Evolutionary conservation across 1,140 invertebrate genomes (phyloP).

Genomic region (Augochlora pura): DNA sequence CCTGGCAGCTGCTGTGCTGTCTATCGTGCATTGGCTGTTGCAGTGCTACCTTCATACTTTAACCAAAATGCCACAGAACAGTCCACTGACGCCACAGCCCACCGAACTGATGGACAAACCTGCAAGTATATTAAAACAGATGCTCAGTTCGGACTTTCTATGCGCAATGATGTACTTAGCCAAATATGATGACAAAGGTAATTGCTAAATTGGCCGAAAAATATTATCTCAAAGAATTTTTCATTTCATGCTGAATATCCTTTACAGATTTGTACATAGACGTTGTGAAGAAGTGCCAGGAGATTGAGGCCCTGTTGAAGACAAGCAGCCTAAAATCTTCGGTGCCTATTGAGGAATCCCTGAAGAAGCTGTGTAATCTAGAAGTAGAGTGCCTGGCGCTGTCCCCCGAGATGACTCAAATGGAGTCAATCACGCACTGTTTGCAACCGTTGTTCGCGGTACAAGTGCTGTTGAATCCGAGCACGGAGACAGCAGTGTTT

Average conservation of each 20-base stretch:
- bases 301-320: conserved; percentile 84
- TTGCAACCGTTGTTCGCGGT: conserved; percentile 88
- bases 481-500: conserved; percentile 88
- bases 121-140: conserved; percentile 84
- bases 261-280: conserved; percentile 83
- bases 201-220: background rate
- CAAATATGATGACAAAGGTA: conserved; percentile 85
- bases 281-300: conserved; percentile 87
- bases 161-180: conserved; percentile 91
- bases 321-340: conserved; percentile 82
- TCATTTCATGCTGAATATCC: no score
- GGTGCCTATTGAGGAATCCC: conserved; percentile 82
- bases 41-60: conserved; percentile 87
- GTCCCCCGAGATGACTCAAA: conserved; percentile 79
- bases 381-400: conserved; percentile 83
- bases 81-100: conserved; percentile 78
- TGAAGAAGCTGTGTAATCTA: conserved; percentile 83
- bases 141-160: conserved; percentile 88
- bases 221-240: no score
- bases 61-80: conserved; percentile 78
- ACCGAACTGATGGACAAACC: conserved; percentile 86
- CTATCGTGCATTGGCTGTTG: conserved; percentile 90
- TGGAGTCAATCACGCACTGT: conserved; percentile 87
- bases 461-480: conserved; percentile 87
- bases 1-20: conserved; percentile 87